Evolutionary conservation across 1,140 invertebrate species (phyloP).

Genomic region (Drosophila serrata): DNA sequence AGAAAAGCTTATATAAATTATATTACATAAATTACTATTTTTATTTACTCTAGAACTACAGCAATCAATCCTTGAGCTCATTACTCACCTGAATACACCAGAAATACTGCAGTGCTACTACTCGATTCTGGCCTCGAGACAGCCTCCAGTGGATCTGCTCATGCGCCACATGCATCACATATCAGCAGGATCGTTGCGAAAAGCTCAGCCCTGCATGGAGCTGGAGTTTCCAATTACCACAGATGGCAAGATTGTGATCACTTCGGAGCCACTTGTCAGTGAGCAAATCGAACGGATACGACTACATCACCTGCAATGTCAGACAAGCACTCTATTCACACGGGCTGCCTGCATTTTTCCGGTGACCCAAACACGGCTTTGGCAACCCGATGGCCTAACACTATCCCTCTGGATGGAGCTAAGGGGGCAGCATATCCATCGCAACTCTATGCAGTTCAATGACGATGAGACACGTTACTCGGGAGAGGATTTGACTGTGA

Average conservation of each 20-base stretch:
- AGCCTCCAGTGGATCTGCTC: slow-evolving; percentile 75
- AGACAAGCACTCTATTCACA: slow-evolving; percentile 72
- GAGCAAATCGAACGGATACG: slow-evolving; percentile 74
- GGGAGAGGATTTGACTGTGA: slow-evolving; percentile 68
- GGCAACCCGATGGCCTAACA: slow-evolving; percentile 74
- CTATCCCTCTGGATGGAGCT: slow-evolving; percentile 80
- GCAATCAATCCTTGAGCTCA: slow-evolving; percentile 76
- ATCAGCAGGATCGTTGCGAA: slow-evolving; percentile 54
- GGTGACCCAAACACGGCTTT: slow-evolving; percentile 70
- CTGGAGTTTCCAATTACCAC: slow-evolving; percentile 76
- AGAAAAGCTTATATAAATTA: neutral
- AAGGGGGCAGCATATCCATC: slow-evolving; percentile 63
- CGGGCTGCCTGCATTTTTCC: slow-evolving; percentile 77
- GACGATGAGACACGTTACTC: slow-evolving; percentile 76
- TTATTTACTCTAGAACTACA: slow-evolving; percentile 62
- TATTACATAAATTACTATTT: neutral
- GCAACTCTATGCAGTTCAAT: slow-evolving; percentile 63
- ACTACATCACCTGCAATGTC: slow-evolving; percentile 67
- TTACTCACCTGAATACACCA: slow-evolving; percentile 76
- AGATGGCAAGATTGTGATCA: slow-evolving; percentile 78
- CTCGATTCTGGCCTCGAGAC: slow-evolving; percentile 69
- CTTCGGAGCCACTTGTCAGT: slow-evolving; percentile 57
- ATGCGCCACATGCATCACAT: slow-evolving; percentile 77
- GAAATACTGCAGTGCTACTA: slow-evolving; percentile 75
- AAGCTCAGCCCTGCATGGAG: slow-evolving; percentile 70